Base-by-base conservation (phyloP, 2,113 vertebrate species). In the Callopanchax toddi region DNA sequence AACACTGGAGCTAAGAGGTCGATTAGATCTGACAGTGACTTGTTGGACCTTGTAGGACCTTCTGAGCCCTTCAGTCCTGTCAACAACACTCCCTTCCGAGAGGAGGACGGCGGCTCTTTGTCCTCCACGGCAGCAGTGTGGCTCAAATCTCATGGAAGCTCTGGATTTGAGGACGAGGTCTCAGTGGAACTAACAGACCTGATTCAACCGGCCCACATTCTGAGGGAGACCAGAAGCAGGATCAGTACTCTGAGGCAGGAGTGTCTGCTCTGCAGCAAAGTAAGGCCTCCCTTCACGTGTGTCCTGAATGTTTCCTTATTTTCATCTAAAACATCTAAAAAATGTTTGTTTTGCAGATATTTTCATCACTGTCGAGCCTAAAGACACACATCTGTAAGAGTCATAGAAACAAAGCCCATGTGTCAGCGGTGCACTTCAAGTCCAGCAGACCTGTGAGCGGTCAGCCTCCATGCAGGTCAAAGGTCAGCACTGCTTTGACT, bases 241-340 rank as follows among this genome's bases (percentile, higher is more conserved):
- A 88, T 34, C 20, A 64, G 52, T 0, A 10, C 60, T n/a, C 11
- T 17, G 12, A 56, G n/a, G 1, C 75, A 73, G n/a, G 66, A 85
- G 34, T 91, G 89, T 67, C 82, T 58, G 7, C 29, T 87, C 64
- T 92, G 86, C 39, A 8, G 57, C 42, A 90, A 90, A 82, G 91
- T 87, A 78, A n/a, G 65, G 1, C 29, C 0, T n/a, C n/a, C n/a
- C n/a, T n/a, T n/a, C n/a, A n/a, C n/a, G n/a, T n/a, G n/a, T n/a
- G n/a, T n/a, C n/a, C n/a, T n/a, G n/a, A n/a, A n/a, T n/a, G n/a
- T 16, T 17, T 4, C 2, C 40, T n/a, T 9, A 17, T 43, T 43
- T 43, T 43, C 40, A 39, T 3, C 11, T 39, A 12, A 39, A 32
- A 39, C 3, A 43, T 43, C n/a, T 44, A 44, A 44, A 44, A 18